A percentile compares a stretch with the other conserved stretches of the same genome.
phyloP scores from a whole-genome alignment of 2,113 vertebrate species.

The Callocephalon fimbriatum region DNA sequence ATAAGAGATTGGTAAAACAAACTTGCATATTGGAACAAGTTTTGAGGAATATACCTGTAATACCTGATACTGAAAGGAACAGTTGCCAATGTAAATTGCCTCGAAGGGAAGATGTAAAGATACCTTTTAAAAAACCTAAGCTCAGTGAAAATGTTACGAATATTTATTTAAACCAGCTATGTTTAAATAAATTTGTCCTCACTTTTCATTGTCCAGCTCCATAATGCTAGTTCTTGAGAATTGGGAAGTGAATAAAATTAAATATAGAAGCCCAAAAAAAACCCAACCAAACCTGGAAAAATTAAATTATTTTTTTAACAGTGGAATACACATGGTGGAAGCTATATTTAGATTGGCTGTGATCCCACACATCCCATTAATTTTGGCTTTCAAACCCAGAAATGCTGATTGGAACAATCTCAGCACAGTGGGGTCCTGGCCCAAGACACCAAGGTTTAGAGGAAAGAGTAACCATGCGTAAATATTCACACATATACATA shows the following conservation, averaged over 20 bases:
- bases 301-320: not conserved
- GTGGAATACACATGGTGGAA: conserved; percentile 18
- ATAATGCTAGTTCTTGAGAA: not conserved
- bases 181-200: not conserved
- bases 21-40: not conserved
- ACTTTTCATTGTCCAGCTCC: not conserved
- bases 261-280: not conserved
- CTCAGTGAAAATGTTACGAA: not conserved
- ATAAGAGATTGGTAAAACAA: not conserved
- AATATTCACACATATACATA: not conserved
- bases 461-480: not conserved
- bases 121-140: not conserved
- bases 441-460: not conserved
- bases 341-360: conserved; percentile 35
- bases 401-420: conserved; percentile 1
- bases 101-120: not conserved
- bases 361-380: conserved; percentile 14
- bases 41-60: not conserved
- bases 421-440: conserved; percentile 40
- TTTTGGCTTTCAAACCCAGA: not conserved
- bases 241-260: not conserved
- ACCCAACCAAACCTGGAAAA: not conserved
- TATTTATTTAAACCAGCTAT: not conserved
- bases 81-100: not conserved
- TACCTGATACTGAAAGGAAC: not conserved